These are phyloP conservation scores for Margaritifera margaritifera DNA, from an alignment of 2,888 invertebrate genomes.

Conservation along the genomic window DNA sequence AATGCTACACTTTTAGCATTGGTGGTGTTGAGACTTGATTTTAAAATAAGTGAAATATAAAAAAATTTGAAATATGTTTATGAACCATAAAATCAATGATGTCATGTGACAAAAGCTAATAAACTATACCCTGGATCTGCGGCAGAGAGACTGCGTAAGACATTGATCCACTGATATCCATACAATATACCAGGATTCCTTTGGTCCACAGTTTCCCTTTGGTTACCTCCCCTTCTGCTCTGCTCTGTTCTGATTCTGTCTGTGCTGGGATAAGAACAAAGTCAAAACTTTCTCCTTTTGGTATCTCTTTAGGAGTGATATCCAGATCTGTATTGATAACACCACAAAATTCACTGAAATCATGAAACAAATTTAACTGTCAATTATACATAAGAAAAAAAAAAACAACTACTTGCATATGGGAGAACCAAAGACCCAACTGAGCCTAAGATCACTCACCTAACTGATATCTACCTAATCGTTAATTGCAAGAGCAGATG, in stretches of 20 bases:
- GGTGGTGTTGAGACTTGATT: too few species aligned
- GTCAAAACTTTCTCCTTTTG: slow-evolving; percentile 52
- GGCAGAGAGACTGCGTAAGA: slow-evolving; percentile 39
- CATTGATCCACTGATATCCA: slow-evolving; percentile 68
- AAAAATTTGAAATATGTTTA: too few species aligned
- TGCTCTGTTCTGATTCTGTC: slow-evolving; percentile 15
- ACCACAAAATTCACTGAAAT: slow-evolving; percentile 37
- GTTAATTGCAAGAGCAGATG: too few species aligned
- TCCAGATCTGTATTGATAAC: slow-evolving; percentile 47
- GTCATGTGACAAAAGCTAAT: background rate
- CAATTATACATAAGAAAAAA: background rate
- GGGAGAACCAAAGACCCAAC: background rate
- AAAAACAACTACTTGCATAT: background rate
- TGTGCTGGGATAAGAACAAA: slow-evolving; percentile 53
- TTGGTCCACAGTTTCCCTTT: slow-evolving; percentile 37
- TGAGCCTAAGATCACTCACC: background rate
- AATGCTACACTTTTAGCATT: too few species aligned
- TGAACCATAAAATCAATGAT: too few species aligned
- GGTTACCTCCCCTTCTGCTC: slow-evolving; percentile 25
- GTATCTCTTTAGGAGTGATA: slow-evolving; percentile 53
- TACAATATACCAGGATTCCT: slow-evolving; percentile 62
- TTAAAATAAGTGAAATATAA: too few species aligned
- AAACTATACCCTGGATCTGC: slow-evolving; percentile 51
- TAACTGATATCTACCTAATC: too few species aligned
- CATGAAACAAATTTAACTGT: background rate